A percentile compares a stretch with the other conserved stretches of the same genome.
These are phyloP conservation scores for Philopotamus ludificatus DNA, from an alignment of 1,140 invertebrate species.

Conservation along the genomic window DNA sequence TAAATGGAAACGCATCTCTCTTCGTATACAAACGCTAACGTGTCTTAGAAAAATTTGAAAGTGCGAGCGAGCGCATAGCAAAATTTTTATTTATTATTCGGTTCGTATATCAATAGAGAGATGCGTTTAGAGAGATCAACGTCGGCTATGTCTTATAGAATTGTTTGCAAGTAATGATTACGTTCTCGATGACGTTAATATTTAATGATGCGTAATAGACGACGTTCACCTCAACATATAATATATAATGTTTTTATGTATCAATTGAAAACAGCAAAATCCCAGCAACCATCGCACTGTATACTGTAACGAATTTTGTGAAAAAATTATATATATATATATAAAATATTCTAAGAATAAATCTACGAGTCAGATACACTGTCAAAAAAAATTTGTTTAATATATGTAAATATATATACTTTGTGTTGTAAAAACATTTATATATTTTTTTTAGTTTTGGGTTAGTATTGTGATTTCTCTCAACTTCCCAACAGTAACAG, in stretches of 20 bases:
- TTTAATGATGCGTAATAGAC: background rate
- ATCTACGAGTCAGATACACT: conserved; percentile 40
- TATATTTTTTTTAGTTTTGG: conserved; percentile 13
- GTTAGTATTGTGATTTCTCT: conserved; percentile 10
- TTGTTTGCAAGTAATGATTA: too few species aligned
- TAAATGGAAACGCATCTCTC: too few species aligned
- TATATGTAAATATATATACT: conserved; percentile 17
- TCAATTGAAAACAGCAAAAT: conserved; percentile 39
- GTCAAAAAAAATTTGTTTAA: conserved; percentile 30
- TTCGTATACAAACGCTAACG: too few species aligned
- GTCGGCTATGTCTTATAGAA: background rate
- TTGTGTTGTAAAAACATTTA: conserved; percentile 2
- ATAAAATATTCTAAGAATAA: conserved; percentile 33
- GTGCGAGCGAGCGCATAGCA: too few species aligned
- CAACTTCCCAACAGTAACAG: background rate
- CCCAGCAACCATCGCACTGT: conserved; percentile 42
- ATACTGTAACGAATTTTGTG: conserved; percentile 40
- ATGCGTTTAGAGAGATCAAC: conserved; percentile 6
- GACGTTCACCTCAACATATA: background rate
- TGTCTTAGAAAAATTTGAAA: too few species aligned
- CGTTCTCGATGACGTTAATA: background rate
- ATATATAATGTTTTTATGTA: conserved; percentile 26
- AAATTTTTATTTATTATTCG: too few species aligned
- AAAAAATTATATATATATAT: conserved; percentile 36
- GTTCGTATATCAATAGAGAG: conserved; percentile 11